phyloP scores from a whole-genome alignment of 2,888 invertebrate species.

The Plagodis dolabraria region DNA sequence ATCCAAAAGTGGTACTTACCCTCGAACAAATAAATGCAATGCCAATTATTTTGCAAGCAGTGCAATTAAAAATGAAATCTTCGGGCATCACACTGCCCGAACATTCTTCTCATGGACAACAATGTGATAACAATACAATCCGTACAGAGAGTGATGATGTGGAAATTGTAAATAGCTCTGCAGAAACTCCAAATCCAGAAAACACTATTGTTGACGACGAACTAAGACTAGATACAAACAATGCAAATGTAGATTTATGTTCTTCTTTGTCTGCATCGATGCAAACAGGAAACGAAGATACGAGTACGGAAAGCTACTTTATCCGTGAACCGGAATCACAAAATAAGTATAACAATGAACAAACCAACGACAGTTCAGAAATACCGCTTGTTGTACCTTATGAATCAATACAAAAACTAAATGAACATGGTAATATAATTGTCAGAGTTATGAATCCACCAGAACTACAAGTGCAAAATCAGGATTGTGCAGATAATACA shows the following conservation, averaged over 20 bases:
- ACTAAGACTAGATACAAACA: not conserved
- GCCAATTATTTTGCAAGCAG: constrained; percentile 22
- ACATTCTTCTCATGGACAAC: not conserved
- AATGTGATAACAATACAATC: constrained; percentile 11
- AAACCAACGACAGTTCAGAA: too few relatives aligned
- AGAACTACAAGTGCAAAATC: too few relatives aligned
- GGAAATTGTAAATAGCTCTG: not conserved
- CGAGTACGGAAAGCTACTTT: not conserved
- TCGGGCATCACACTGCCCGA: constrained; percentile 20
- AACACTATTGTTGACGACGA: not conserved
- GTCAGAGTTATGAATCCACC: too few relatives aligned
- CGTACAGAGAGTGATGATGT: constrained; percentile 7
- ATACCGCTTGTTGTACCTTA: too few relatives aligned
- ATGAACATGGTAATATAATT: too few relatives aligned
- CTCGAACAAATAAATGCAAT: constrained; percentile 22
- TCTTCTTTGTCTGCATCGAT: not conserved
- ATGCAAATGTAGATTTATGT: not conserved
- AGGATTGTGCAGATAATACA: too few relatives aligned
- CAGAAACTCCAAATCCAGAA: not conserved
- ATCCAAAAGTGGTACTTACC: constrained; percentile 28
- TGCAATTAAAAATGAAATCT: constrained; percentile 26
- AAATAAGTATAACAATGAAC: too few relatives aligned
- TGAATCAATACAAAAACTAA: too few relatives aligned
- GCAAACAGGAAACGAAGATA: not conserved
- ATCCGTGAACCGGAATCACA: too few relatives aligned